These are phyloP conservation scores for Leucophenga montana DNA, from an alignment of 2,888 invertebrate species.

Conservation along the genomic window DNA sequence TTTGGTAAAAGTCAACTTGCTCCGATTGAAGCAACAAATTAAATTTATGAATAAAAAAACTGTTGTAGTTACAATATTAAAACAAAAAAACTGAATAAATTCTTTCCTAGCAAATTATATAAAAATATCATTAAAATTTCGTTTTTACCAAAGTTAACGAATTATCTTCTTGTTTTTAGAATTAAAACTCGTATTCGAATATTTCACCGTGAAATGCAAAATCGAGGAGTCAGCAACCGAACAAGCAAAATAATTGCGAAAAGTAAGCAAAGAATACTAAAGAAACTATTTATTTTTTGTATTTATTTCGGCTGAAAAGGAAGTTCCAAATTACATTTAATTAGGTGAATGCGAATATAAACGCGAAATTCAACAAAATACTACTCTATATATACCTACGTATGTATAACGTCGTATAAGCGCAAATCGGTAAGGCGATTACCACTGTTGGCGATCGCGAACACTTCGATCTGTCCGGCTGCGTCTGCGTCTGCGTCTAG, in stretches of 20 bases:
- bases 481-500: background rate
- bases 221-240: background rate
- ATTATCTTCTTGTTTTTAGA: no score
- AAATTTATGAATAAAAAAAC: no score
- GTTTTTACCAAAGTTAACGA: no score
- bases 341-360: conserved; percentile 52
- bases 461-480: conserved; percentile 5
- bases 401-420: conserved; percentile 30
- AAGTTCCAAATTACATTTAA: conserved; percentile 72
- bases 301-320: conserved; percentile 69
- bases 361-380: conserved; percentile 48
- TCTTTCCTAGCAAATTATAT: no score
- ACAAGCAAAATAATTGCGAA: background rate
- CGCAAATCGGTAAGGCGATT: conserved; percentile 50
- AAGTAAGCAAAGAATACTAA: background rate
- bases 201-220: no score
- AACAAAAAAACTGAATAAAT: no score
- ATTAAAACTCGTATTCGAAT: no score
- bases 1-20: no score
- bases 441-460: conserved; percentile 57
- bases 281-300: background rate
- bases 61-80: no score
- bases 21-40: no score
- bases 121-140: no score
- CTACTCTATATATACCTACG: conserved; percentile 59